Evolutionary conservation across 2,888 invertebrate genomes (phyloP).

Genomic region (Mesoligia furuncula): DNA sequence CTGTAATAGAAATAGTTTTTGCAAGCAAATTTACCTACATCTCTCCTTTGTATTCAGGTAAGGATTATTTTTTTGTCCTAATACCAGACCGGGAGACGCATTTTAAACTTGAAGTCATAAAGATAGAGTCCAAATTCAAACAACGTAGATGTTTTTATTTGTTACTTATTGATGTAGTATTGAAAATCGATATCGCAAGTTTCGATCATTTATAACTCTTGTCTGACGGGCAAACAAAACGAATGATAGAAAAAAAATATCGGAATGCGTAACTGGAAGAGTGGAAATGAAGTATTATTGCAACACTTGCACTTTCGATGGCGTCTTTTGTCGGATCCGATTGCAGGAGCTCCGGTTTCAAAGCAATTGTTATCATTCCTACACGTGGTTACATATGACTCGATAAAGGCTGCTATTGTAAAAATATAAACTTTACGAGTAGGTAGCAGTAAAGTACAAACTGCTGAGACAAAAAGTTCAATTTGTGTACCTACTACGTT

Average conservation of each 20-base stretch:
- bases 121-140: slow-evolving; percentile 63
- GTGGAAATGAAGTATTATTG: slow-evolving; percentile 88
- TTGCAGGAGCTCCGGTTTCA: slow-evolving; percentile 78
- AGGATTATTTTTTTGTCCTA: slow-evolving; percentile 71
- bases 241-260: slow-evolving; percentile 82
- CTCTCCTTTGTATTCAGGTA: slow-evolving; percentile 81
- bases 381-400: slow-evolving; percentile 64
- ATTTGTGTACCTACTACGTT: neutral
- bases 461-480: neutral
- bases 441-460: neutral
- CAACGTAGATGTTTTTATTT: slow-evolving; percentile 44
- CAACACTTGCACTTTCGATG: slow-evolving; percentile 90
- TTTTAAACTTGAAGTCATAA: slow-evolving; percentile 6
- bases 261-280: slow-evolving; percentile 83
- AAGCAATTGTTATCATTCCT: slow-evolving; percentile 68
- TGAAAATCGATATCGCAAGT: slow-evolving; percentile 86
- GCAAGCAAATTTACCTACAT: slow-evolving; percentile 71
- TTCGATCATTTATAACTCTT: slow-evolving; percentile 89
- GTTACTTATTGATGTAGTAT: slow-evolving; percentile 68
- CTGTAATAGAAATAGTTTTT: slow-evolving; percentile 72
- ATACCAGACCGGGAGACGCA: neutral
- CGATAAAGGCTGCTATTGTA: neutral
- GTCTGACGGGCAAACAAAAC: slow-evolving; percentile 87
- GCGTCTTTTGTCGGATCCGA: slow-evolving; percentile 77
- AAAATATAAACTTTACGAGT: slow-evolving; percentile 1